Evolutionary conservation across 1,140 invertebrate species (phyloP).

Genomic region (Eufriesea mexicana): DNA sequence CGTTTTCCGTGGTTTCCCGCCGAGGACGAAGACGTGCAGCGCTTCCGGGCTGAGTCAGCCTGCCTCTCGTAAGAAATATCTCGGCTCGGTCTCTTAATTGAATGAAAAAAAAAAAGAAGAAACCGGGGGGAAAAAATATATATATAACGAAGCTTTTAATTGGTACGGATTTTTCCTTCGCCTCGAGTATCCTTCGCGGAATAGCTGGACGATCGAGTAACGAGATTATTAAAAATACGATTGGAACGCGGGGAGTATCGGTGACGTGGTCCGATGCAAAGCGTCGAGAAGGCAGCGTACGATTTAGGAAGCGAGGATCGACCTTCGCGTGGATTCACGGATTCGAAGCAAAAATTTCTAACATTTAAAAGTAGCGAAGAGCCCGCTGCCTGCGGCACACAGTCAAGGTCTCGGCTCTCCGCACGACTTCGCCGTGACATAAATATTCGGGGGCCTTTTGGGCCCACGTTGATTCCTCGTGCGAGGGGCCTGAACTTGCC

Average conservation of each 20-base stretch:
- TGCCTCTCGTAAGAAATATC: slow-evolving; percentile 30
- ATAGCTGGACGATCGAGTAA: not conserved
- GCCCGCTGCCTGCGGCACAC: slow-evolving; percentile 54
- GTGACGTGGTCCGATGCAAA: too few relatives aligned
- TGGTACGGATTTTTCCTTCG: not conserved
- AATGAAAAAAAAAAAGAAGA: not conserved
- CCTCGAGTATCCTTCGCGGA: not conserved
- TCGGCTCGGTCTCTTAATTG: not conserved
- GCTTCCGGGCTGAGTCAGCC: slow-evolving; percentile 56
- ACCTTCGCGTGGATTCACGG: slow-evolving; percentile 32
- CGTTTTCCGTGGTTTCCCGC: slow-evolving; percentile 78
- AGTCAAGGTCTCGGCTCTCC: slow-evolving; percentile 68
- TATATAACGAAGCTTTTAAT: slow-evolving; percentile 8
- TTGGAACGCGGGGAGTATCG: not conserved
- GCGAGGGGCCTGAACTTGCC: slow-evolving; percentile 2
- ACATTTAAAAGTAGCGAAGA: slow-evolving; percentile 52
- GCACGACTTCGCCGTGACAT: slow-evolving; percentile 74
- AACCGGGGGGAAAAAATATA: not conserved
- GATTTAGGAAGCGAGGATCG: slow-evolving; percentile 17
- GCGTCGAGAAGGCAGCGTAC: not conserved
- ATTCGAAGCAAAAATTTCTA: slow-evolving; percentile 56
- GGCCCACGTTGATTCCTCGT: slow-evolving; percentile 19
- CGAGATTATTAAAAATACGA: not conserved
- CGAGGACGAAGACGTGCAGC: slow-evolving; percentile 59
- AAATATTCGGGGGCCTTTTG: slow-evolving; percentile 69